Evolutionary conservation across 2,113 vertebrate species (phyloP).

Genomic region (Mirza zaza): DNA sequence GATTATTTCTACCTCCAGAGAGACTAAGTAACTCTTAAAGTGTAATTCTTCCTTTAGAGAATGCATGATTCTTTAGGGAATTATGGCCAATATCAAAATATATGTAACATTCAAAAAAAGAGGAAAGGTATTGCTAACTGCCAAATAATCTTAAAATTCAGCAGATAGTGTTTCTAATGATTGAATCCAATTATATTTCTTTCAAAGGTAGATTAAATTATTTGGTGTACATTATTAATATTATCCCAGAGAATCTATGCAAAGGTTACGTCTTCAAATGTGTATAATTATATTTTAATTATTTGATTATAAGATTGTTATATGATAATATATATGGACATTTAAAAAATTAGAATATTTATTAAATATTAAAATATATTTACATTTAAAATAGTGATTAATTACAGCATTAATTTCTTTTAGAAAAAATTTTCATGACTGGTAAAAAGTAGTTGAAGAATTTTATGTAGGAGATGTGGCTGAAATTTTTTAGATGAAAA

Average conservation of each 20-base stretch:
- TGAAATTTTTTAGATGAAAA: neutral
- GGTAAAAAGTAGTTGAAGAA: neutral
- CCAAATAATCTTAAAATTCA: neutral
- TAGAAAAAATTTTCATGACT: neutral
- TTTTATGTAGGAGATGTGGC: neutral
- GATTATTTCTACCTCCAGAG: conserved; percentile 53
- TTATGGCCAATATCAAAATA: neutral
- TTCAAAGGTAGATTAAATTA: neutral
- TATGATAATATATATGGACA: neutral
- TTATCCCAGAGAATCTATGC: neutral
- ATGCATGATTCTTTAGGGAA: neutral
- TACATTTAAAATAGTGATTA: neutral
- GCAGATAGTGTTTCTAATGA: neutral
- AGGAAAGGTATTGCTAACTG: neutral
- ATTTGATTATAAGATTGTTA: no score
- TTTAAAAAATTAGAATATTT: neutral
- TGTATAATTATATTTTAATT: neutral
- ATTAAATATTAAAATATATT: neutral
- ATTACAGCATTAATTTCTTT: neutral
- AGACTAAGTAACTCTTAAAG: neutral
- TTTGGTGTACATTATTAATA: neutral
- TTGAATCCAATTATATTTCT: neutral
- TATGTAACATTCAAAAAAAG: neutral
- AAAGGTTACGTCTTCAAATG: neutral
- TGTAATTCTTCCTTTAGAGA: neutral